Percentiles rank a stretch among this genome's conserved stretches.
Evolutionary conservation across 1,140 invertebrate genomes (phyloP).

Genomic region (Diorhabda elongata): DNA sequence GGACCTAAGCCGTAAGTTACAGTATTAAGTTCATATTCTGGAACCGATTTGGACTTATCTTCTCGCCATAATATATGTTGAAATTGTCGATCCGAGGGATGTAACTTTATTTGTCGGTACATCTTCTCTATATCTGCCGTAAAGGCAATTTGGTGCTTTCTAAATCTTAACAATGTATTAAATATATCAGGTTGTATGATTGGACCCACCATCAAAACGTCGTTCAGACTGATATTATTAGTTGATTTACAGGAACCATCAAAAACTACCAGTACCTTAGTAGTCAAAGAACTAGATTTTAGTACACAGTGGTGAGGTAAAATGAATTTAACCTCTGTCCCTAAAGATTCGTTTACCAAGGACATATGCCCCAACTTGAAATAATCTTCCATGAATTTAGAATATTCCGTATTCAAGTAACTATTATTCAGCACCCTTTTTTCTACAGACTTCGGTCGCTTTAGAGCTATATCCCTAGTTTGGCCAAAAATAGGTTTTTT

Average conservation of each 20-base stretch:
- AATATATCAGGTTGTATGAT: constrained; percentile 1
- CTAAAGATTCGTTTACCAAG: constrained; percentile 5
- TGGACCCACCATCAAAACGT: neutral
- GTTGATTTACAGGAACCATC: neutral
- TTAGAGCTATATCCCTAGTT: neutral
- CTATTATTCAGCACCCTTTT: constrained; percentile 12
- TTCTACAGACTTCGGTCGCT: constrained; percentile 15
- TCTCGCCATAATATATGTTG: too few species aligned
- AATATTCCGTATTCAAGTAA: constrained; percentile 22
- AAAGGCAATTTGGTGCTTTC: too few species aligned
- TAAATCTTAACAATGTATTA: too few species aligned
- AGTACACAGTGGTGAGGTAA: neutral
- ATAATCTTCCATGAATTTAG: constrained; percentile 41
- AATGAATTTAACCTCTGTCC: neutral
- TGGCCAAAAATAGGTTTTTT: neutral
- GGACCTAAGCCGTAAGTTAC: too few species aligned
- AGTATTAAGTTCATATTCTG: too few species aligned
- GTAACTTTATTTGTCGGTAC: too few species aligned
- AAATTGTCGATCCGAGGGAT: too few species aligned
- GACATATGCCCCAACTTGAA: constrained; percentile 39
- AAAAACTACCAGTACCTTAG: constrained; percentile 6
- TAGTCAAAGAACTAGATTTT: neutral
- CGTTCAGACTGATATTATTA: neutral
- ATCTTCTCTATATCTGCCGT: too few species aligned
- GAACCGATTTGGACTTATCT: too few species aligned